Evolutionary conservation across 2,113 vertebrate genomes (phyloP).

Genomic region (Alethe castanea): DNA sequence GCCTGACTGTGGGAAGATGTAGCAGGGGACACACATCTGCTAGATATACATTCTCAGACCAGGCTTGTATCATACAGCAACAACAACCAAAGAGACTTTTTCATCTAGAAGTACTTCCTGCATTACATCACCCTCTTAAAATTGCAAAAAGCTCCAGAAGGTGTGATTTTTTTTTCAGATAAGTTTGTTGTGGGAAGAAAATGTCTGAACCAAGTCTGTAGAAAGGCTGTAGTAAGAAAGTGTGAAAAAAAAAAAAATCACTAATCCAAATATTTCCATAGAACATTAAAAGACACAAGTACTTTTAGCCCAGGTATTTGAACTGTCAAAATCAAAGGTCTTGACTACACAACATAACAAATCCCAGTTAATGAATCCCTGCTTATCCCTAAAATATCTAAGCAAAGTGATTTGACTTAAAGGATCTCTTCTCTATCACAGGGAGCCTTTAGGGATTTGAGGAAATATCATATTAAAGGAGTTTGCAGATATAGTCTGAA

Average conservation of each 20-base stretch:
- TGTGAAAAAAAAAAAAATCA: neutral
- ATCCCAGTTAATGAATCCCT: neutral
- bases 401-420: neutral
- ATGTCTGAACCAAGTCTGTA: neutral
- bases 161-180: neutral
- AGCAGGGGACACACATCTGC: neutral
- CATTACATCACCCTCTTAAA: neutral
- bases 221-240: neutral
- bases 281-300: neutral
- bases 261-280: neutral
- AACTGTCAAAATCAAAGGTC: neutral
- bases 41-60: neutral
- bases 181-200: neutral
- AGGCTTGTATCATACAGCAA: neutral
- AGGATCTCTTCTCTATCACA: neutral
- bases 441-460: neutral
- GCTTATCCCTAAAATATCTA: neutral
- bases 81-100: neutral
- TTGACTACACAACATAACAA: neutral
- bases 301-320: neutral
- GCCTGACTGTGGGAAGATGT: neutral
- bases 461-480: neutral
- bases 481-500: neutral
- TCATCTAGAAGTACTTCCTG: neutral
- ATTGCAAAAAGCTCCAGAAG: neutral